These are phyloP conservation scores for Acrobasis repandana DNA, from an alignment of 2,888 invertebrate genomes.

Conservation along the genomic window DNA sequence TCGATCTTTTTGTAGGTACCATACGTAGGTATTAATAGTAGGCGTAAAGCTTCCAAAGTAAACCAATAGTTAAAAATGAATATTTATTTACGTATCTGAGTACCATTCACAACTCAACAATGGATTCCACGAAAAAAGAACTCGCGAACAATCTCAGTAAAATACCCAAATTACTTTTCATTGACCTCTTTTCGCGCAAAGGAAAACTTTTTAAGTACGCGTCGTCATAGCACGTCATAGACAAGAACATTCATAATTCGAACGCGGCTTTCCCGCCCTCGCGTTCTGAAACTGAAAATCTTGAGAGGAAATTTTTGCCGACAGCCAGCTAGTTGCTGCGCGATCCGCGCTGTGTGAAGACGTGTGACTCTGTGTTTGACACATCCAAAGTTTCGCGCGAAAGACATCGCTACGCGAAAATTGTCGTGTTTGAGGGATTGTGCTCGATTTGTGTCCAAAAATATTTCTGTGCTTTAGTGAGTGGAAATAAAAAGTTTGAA, in stretches of 20 bases:
- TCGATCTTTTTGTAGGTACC: too few relatives aligned
- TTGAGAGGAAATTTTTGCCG: constrained; percentile 50
- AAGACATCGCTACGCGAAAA: constrained; percentile 49
- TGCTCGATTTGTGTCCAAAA: constrained; percentile 39
- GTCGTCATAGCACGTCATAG: constrained; percentile 38
- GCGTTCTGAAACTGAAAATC: constrained; percentile 59
- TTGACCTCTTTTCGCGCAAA: constrained; percentile 21
- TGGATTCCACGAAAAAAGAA: constrained; percentile 1
- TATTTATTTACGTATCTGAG: not conserved
- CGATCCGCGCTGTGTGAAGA: constrained; percentile 50
- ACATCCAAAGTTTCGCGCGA: constrained; percentile 59
- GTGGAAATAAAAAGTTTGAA: constrained; percentile 1
- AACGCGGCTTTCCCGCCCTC: constrained; percentile 58
- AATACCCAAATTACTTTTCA: constrained; percentile 13
- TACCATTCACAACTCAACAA: constrained; percentile 1
- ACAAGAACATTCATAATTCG: constrained; percentile 50
- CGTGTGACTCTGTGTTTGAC: constrained; percentile 35
- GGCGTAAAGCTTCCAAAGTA: not conserved
- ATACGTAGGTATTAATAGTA: too few relatives aligned
- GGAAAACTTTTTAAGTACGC: constrained; percentile 20
- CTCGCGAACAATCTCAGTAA: not conserved
- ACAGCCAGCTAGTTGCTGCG: constrained; percentile 56
- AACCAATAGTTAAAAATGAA: not conserved
- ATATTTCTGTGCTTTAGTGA: constrained; percentile 40
- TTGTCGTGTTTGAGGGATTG: constrained; percentile 38